These are phyloP conservation scores for Tetramorium bicarinatum DNA, from an alignment of 2,888 invertebrate genomes.

Conservation along the genomic window DNA sequence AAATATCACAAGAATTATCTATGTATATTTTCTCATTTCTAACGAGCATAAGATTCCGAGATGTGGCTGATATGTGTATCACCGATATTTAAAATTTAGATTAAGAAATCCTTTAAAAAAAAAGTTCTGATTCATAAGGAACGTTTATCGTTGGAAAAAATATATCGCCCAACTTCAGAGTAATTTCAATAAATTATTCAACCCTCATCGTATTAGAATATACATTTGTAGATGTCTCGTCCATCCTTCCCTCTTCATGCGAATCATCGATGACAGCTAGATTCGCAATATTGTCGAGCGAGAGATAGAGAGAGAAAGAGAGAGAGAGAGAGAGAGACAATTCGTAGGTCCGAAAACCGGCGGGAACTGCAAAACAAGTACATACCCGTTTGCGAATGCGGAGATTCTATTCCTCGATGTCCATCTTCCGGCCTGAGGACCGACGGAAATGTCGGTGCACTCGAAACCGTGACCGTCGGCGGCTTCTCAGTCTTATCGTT, in stretches of 20 bases:
- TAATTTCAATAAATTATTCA: slow-evolving; percentile 12
- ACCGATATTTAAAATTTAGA: neutral
- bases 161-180: neutral
- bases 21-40: neutral
- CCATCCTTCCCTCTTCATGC: slow-evolving; percentile 6
- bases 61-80: neutral
- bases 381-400: slow-evolving; percentile 86
- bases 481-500: slow-evolving; percentile 86
- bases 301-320: neutral
- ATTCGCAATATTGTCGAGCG: slow-evolving; percentile 12
- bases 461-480: slow-evolving; percentile 85
- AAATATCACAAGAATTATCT: neutral
- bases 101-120: neutral
- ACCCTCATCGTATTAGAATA: neutral
- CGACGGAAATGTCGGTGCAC: slow-evolving; percentile 85
- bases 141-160: neutral
- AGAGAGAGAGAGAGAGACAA: slow-evolving; percentile 2
- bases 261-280: slow-evolving; percentile 7
- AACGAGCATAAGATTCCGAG: neutral
- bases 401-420: slow-evolving; percentile 85
- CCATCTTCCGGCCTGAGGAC: slow-evolving; percentile 85
- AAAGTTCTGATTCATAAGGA: neutral
- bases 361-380: slow-evolving; percentile 44
- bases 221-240: neutral
- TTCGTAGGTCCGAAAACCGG: neutral